Percentiles rank a stretch among this genome's conserved stretches.
Evolutionary conservation across 2,888 invertebrate species (phyloP).

Genomic region (Hydrotaea cyrtoneurina): DNA sequence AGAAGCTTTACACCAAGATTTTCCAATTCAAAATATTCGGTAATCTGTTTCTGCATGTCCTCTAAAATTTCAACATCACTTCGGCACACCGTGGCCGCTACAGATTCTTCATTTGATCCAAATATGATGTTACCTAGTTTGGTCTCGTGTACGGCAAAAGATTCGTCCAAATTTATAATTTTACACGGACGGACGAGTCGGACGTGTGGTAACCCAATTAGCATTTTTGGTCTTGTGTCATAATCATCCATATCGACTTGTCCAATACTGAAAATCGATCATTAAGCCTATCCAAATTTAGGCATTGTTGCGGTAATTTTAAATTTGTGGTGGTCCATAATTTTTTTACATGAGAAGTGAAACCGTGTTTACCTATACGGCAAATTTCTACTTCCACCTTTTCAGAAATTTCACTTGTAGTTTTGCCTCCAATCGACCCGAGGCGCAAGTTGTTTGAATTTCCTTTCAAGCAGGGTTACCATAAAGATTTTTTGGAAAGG

Average conservation of each 20-base stretch:
- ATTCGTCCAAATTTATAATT: constrained; percentile 39
- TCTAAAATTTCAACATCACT: constrained; percentile 33
- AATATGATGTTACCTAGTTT: constrained; percentile 40
- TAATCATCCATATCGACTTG: constrained; percentile 20
- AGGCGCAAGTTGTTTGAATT: constrained; percentile 26
- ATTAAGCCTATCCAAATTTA: constrained; percentile 20
- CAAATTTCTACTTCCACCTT: constrained; percentile 42
- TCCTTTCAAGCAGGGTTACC: constrained; percentile 50
- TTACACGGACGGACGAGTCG: constrained; percentile 23
- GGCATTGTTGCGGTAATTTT: constrained; percentile 35
- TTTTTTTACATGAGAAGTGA: constrained; percentile 33
- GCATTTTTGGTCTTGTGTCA: not conserved
- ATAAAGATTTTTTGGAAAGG: no score
- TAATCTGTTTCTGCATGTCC: constrained; percentile 33
- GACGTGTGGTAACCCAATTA: constrained; percentile 38
- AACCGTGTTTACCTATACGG: not conserved
- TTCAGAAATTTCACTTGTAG: constrained; percentile 23
- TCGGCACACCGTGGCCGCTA: constrained; percentile 22
- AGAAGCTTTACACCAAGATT: constrained; percentile 42
- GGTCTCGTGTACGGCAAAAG: constrained; percentile 25
- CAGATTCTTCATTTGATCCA: constrained; percentile 40
- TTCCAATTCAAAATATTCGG: constrained; percentile 42
- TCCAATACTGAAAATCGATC: constrained; percentile 34
- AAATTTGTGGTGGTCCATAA: constrained; percentile 42
- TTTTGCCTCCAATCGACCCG: constrained; percentile 40